Conservation (phyloP, 2,113 vertebrate species). For the Corapipo altera region DNA sequence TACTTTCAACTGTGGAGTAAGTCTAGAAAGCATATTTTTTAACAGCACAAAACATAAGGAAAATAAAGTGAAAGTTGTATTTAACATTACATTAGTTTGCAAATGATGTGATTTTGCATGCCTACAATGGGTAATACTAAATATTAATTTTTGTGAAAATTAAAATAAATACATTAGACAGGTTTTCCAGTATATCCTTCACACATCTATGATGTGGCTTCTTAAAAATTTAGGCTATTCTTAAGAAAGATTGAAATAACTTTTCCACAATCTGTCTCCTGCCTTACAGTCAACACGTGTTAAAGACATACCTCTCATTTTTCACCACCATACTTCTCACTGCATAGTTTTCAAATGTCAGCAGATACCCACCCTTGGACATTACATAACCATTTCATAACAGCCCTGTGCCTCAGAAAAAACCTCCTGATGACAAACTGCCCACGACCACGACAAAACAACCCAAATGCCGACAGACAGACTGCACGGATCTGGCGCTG, state of each 20-base stretch:
- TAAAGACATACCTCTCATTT: conserved; percentile 36
- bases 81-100: background rate
- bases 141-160: background rate
- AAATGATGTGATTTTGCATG: background rate
- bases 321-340: conserved; percentile 42
- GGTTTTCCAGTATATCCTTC: background rate
- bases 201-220: background rate
- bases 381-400: conserved; percentile 63
- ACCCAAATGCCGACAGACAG: background rate
- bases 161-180: background rate
- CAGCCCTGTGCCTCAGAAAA: background rate
- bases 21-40: background rate
- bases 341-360: conserved; percentile 55
- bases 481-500: background rate
- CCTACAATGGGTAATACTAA: background rate
- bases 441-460: background rate
- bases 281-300: conserved; percentile 31
- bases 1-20: background rate
- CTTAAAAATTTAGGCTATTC: background rate
- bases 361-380: conserved; percentile 38
- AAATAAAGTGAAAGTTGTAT: background rate
- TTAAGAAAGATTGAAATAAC: conserved; percentile 36
- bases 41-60: background rate
- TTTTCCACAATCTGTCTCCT: conserved; percentile 43
- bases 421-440: background rate